Evolutionary conservation across 1,140 invertebrate genomes (phyloP), one percentile per base, ranked within the genome.

Genomic region (Brachionus sp.): DNA sequence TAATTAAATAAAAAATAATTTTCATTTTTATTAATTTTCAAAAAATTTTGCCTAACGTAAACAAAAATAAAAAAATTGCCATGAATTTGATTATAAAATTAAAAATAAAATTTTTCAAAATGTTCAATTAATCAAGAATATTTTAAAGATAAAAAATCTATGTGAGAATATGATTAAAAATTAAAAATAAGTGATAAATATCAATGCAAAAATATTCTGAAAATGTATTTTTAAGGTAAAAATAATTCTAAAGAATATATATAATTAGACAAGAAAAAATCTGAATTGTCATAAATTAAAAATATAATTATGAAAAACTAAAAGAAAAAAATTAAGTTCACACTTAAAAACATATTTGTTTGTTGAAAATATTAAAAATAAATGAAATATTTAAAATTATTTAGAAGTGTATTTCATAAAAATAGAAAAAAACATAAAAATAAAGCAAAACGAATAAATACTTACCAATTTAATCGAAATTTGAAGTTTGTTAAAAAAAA

Each of bases 341-440:
- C 50, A 57, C 50, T 57, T 23, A 57, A 57, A 57, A 57, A 57
- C 50, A 57, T 57, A 57, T 57, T 57, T 57, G 50, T 57, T 57
- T 57, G 16, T 57, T 19, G 16, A 57, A 23, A 16, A 57, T 29
- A 53, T 19, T 53, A n/a, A 53, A 53, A 42, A 42, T 42, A 42
- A 10, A 10, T 42, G 12, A 10, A 7, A 42, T 10, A 13, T 42
- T 42, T 42, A 6, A 42, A 42, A 42, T 19, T 2, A 19, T 19
- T 19, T 16, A 9, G 16, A 7, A 19, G 50, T 57, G 5, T 19
- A 57, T 9, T 57, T 57, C 50, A 2, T 1, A 29, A 3, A 29
- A 29, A 29, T 2, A 29, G 29, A 57, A 25, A 16, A 57, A 57
- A 57, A 57, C 19, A 57, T 5, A 57, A 57, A 57, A 57, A 23